These are phyloP conservation scores for Cecidostiba fungosa DNA, from an alignment of 2,888 invertebrate species.

Conservation along the genomic window DNA sequence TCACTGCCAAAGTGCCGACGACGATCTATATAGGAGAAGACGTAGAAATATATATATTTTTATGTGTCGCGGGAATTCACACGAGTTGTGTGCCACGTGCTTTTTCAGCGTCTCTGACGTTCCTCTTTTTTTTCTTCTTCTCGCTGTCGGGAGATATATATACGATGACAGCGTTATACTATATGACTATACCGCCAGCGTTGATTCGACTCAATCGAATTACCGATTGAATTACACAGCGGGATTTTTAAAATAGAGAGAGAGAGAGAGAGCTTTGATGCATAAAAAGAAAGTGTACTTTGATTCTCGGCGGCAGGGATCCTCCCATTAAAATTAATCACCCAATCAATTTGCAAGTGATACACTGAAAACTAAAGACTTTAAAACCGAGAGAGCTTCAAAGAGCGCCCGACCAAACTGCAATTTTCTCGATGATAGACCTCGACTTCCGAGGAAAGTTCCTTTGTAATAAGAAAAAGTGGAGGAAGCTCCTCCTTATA, in stretches of 20 bases:
- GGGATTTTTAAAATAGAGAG: not conserved
- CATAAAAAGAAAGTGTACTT: not conserved
- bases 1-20: conserved; percentile 24
- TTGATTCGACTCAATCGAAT: not conserved
- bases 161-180: not conserved
- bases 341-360: not conserved
- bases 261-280: not conserved
- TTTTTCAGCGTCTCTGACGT: not conserved
- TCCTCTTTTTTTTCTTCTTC: not conserved
- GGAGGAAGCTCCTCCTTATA: not conserved
- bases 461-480: conserved; percentile 23
- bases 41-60: conserved; percentile 10
- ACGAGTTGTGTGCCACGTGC: conserved; percentile 6
- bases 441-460: not conserved
- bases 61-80: conserved; percentile 30
- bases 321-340: not conserved
- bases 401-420: not conserved
- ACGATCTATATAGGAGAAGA: not conserved
- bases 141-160: not conserved
- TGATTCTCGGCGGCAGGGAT: not conserved
- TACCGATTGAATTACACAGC: not conserved
- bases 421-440: conserved; percentile 33
- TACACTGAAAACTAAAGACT: conserved; percentile 14
- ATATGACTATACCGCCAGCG: not conserved
- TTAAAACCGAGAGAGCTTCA: conserved; percentile 26